Evolutionary conservation across 2,113 vertebrate genomes (phyloP).

Genomic region (Potamarius usumacintae): DNA sequence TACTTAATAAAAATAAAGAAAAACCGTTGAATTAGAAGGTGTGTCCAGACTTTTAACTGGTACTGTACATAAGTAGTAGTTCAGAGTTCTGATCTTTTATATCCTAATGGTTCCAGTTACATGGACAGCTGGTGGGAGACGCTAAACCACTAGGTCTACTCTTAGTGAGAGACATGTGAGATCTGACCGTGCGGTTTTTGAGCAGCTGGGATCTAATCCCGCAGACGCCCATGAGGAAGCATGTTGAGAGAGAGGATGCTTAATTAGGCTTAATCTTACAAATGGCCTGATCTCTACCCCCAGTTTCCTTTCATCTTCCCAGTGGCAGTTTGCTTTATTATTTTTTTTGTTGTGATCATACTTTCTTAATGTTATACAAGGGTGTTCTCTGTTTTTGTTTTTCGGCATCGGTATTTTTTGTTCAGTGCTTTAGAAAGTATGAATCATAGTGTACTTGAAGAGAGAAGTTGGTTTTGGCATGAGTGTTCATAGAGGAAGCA

Average conservation of each 20-base stretch:
- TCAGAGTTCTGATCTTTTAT: neutral
- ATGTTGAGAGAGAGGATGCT: neutral
- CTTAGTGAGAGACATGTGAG: neutral
- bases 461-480: neutral
- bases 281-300: conserved; percentile 23
- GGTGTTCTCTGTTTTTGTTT: neutral
- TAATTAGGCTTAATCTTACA: conserved; percentile 45
- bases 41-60: too few relatives aligned
- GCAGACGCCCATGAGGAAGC: conserved; percentile 18
- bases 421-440: neutral
- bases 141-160: neutral
- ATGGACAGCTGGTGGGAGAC: conserved; percentile 13
- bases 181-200: conserved; percentile 9
- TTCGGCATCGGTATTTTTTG: too few relatives aligned
- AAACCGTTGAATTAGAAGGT: too few relatives aligned
- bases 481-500: neutral
- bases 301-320: conserved; percentile 35
- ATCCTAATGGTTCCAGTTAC: conserved; percentile 21
- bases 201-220: conserved; percentile 21
- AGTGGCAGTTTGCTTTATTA: conserved; percentile 20
- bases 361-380: conserved; percentile 24
- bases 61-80: too few relatives aligned
- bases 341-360: conserved; percentile 12
- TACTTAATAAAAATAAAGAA: too few relatives aligned
- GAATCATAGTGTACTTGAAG: neutral